A percentile compares a stretch with the other conserved stretches of the same genome.
Conservation (phyloP, 53 echinoderm and acorn worm genomes). For the Apostichopus leukothele region DNA sequence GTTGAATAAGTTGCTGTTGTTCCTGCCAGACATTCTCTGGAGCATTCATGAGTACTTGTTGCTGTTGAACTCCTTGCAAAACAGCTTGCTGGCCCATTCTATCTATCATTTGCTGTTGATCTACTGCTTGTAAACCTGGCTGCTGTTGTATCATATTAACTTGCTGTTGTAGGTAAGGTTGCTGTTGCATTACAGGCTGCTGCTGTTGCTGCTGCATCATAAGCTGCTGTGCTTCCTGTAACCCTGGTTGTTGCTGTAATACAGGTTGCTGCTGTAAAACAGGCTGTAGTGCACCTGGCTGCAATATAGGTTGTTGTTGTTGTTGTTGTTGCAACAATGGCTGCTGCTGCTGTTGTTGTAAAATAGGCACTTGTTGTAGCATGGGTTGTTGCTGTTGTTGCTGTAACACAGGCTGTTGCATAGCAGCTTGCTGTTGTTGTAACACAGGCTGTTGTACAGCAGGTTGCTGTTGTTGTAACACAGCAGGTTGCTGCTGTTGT, state of each 20-base stretch:
- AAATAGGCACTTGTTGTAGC: neutral
- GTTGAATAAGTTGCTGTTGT: neutral
- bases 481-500: conserved; percentile 46
- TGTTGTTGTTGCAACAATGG: conserved; percentile 30
- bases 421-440: conserved; percentile 44
- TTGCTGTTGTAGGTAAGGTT: conserved; percentile 1
- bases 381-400: conserved; percentile 41
- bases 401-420: conserved; percentile 33
- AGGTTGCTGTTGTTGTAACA: conserved; percentile 49
- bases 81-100: no score
- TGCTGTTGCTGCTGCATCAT: conserved; percentile 32
- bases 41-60: neutral
- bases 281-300: neutral
- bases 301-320: conserved; percentile 43
- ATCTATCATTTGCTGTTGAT: conserved; percentile 30
- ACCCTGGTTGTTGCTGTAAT: conserved; percentile 28
- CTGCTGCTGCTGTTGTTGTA: conserved; percentile 28
- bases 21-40: neutral
- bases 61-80: neutral
- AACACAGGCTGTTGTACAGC: conserved; percentile 20
- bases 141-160: neutral
- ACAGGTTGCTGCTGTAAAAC: conserved; percentile 28
- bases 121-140: conserved; percentile 20
- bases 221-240: no score
- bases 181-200: conserved; percentile 36